Evolutionary conservation across 2,888 invertebrate species (phyloP), one percentile per base, ranked within the genome.

Genomic region (Aspidiotus rigidus): DNA sequence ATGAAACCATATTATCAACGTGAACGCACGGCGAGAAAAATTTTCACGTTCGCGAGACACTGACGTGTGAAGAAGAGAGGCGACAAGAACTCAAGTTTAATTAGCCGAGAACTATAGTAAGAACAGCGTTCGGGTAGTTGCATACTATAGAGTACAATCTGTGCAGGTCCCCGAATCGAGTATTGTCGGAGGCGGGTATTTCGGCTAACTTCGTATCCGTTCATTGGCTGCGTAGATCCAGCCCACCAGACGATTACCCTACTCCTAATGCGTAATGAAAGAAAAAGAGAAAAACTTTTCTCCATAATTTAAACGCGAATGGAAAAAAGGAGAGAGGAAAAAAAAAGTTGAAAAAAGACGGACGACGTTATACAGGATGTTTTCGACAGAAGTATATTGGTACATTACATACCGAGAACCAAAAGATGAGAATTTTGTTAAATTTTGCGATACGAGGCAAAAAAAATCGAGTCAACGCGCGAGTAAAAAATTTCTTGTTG

Each of bases 161-260:
- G 44, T 44, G 67, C 67, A 67, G 60, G 60, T 59, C 67, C 59
- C 60, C 67, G 42, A 42, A n/a, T 53, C 44, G 59, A 53, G 60
- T 59, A 44, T 44, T 39, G 42, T 53, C 49, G 53, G 59, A 59
- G 67, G 60, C 59, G 67, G 59, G 59, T 60, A 39, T 67, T 42
- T 53, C 49, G 67, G 67, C 67, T 60, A 67, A 67, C 59, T 59
- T 67, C 57, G 41, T 49, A 40, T 53, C 60, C 59, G 60, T 61
- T 69, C 61, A 69, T 69, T 69, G 69, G 69, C 69, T 62, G 17
- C 40, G 60, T 54, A 69, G 69, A 69, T 40, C 69, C 69, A 41
- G 69, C 69, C 69, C 69, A 61, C 53, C 53, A 28, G 28, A 69
- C 54, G 61, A 64, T 64, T 56, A 56, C 64, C 64, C 64, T 64